Conservation (phyloP, 30 jellyfish, hydroid and myxozoan genomes). For the Turritopsis rubra region DNA sequence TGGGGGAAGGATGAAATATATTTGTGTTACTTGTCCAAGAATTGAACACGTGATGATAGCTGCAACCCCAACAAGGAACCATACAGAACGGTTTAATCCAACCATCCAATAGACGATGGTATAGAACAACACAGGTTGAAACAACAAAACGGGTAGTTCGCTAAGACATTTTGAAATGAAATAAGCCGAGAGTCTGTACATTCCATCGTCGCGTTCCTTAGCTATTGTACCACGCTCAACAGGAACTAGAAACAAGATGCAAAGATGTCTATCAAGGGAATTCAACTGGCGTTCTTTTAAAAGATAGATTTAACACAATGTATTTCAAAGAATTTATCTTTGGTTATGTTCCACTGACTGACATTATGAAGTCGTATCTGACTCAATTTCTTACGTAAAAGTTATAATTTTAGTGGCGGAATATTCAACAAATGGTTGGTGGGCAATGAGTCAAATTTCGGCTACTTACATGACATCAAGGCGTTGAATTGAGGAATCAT, state of each 20-base stretch:
- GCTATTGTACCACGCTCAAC: slow-evolving; percentile 33
- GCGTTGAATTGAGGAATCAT: neutral
- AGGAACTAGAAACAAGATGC: slow-evolving; percentile 35
- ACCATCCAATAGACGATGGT: slow-evolving; percentile 57
- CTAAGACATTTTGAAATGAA: slow-evolving; percentile 40
- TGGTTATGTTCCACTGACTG: no score
- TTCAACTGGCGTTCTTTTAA: no score
- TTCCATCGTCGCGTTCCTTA: slow-evolving; percentile 72
- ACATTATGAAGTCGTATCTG: no score
- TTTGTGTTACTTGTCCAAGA: slow-evolving; percentile 37
- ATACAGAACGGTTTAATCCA: slow-evolving; percentile 44
- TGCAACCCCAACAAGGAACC: slow-evolving; percentile 29
- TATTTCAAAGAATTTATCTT: no score
- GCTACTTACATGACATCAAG: neutral
- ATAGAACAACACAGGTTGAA: slow-evolving; percentile 44
- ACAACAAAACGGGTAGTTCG: slow-evolving; percentile 38
- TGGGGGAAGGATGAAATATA: neutral
- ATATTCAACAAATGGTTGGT: no score
- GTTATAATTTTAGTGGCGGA: no score
- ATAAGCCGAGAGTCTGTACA: slow-evolving; percentile 61
- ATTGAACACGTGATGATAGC: slow-evolving; percentile 25
- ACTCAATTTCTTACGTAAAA: no score
- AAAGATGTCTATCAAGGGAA: no score
- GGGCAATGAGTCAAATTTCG: no score
- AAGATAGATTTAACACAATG: no score